Base-by-base conservation (phyloP, 2,888 invertebrate species). In the Sesia apiformis region DNA sequence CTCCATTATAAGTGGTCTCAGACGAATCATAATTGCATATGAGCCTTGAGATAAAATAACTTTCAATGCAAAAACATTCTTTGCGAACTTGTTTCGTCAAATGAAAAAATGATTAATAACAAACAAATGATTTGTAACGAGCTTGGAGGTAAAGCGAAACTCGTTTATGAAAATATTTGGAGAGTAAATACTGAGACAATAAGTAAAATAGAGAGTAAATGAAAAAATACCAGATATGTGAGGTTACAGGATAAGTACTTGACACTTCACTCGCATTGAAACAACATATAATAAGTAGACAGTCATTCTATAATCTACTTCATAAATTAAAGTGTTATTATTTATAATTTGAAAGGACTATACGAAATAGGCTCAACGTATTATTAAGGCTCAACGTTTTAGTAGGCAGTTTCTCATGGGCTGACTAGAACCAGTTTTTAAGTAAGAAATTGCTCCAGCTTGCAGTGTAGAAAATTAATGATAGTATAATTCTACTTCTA, bases 21-120 rank as follows among this genome's bases (percentile, higher is more conserved):
- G 74, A 74, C 78, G 76, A 81, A 81, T 85, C 81, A 85, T 89
- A 88, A 89, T 89, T 89, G 86, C 86, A 87, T 84, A 81, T 76
- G 78, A 75, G 82, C 74, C 75, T 67, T 69, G 64, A 81, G 83
- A 84, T 77, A 84, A 84, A 84, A 78, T 74, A 69, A 73, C 69
- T 65, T 76, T 76, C 74, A 74, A 78, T 79, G 76, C 73, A 68
- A 70, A 76, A 79, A 77, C 75, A 57, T 53, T 54, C 52, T 57
- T 55, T 38, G 40, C 39, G 53, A 43, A 56, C 52, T 53, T 53
- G 51, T 55, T 6, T 49, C 51, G 43, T 49, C 23, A 43, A 51
- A 40, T 51, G 55, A 39, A 52, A 52, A 51, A 52, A 52, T 52
- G 42, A 53, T 58, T 54, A 56, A 56, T 56, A 52, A 53, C 53